Base-by-base conservation (phyloP, 2,888 invertebrate species). In the Oegoconia quadripuncta region DNA sequence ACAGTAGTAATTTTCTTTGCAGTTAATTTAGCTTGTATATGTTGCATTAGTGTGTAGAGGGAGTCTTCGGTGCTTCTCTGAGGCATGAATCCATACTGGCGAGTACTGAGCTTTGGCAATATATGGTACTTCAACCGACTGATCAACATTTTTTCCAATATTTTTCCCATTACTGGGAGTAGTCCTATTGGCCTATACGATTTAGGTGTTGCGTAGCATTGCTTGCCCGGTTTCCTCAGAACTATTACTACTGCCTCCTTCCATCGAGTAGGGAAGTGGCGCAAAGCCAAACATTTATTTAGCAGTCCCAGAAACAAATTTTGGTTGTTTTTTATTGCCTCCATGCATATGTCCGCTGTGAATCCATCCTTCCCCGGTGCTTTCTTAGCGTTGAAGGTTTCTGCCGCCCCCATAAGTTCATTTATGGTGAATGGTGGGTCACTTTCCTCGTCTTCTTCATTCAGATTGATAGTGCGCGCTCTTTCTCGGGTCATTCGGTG, bases 281-380 rank as follows among this genome's bases (percentile, higher is more conserved):
- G 13, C 11, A 40, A 18, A 7, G 13, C 11, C 9, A 48, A 11
- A 23, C 42, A 42, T 23, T 33, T 42, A 29, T 44, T 46, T 1
- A 34, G 28, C 4, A 47, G 3, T 2, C 27, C 35, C 7, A 53
- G 34, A 29, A 53, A 48, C 1, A 41, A 2, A 1, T 42, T 41
- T 3, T 9, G 39, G 5, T 42, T 30, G 3, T 20, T 15, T 1
- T 28, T 6, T 0, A 50, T 45, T 4, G 47, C 47, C 2, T 15
- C 25, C 1, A 2, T 7, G 33, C 55, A 54, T n/a, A 59, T 57
- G 28, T 59, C 56, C 0, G 53, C 40, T 0, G 56, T 59, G 2
- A 55, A 25, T 0, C 52, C 49, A 14, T 56, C 59, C 1, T 30
- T 23, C 0, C 50, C 55, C 1, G 56, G 53, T 6, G 55, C 52